These are phyloP conservation scores for Hydractinia symbiolongicarpus DNA, from an alignment of 30 jellyfish, hydroid and myxozoan genomes.

Conservation along the genomic window DNA sequence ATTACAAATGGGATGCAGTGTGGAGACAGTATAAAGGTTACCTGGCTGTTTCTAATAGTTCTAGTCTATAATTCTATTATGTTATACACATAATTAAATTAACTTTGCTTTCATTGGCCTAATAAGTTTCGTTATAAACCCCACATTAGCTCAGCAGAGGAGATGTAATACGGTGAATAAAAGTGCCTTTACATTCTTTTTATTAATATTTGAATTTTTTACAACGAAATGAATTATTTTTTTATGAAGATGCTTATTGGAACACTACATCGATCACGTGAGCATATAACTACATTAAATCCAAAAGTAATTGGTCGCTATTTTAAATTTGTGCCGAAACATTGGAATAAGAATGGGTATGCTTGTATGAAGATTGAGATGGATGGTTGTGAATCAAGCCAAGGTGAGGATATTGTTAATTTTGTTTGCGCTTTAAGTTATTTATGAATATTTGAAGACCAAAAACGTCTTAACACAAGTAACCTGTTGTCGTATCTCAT, in stretches of 20 bases:
- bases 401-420: slow-evolving; percentile 22
- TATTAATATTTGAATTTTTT: too few relatives aligned
- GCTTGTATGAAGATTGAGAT: slow-evolving; percentile 41
- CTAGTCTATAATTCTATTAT: too few relatives aligned
- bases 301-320: slow-evolving; percentile 20
- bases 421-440: not conserved
- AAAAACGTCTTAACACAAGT: not conserved
- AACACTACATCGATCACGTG: not conserved
- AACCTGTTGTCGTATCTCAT: too few relatives aligned
- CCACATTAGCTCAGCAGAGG: too few relatives aligned
- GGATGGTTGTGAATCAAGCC: slow-evolving; percentile 39
- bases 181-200: too few relatives aligned
- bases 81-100: too few relatives aligned
- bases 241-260: slow-evolving; percentile 11
- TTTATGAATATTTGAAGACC: not conserved
- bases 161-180: too few relatives aligned
- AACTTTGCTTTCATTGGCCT: too few relatives aligned
- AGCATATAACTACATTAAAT: not conserved
- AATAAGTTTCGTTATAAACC: too few relatives aligned
- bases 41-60: too few relatives aligned
- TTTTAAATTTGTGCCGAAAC: slow-evolving; percentile 24
- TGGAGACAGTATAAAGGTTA: slow-evolving; percentile 31
- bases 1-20: slow-evolving; percentile 59
- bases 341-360: slow-evolving; percentile 7
- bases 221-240: not conserved